Evolutionary conservation across 2,888 invertebrate genomes (phyloP), one percentile per base, ranked within the genome.

Genomic region (Entomobrya proxima): DNA sequence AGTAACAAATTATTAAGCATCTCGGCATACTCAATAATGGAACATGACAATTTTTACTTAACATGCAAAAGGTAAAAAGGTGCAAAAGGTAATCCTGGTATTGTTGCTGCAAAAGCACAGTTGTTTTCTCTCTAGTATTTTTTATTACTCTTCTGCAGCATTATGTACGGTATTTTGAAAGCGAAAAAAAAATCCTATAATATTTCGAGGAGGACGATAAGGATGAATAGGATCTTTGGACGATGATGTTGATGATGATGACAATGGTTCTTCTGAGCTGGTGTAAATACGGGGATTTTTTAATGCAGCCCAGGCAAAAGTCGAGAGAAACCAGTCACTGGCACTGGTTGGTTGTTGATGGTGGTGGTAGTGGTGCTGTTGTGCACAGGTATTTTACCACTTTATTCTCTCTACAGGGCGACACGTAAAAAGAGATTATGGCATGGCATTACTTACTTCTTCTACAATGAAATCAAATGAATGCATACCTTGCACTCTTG

Each of bases 251-350:
- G 72, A 47, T 50, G 47, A 47, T 72, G 72, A 47, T 50, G 47
- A 47, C 32, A n/a, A 30, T 32, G 27, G 44, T 18, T 27, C n/a
- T n/a, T n/a, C n/a, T 27, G n/a, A 47, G 72, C 47, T 72, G 75
- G 55, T 75, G 75, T 75, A 75, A 55, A 75, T 72, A 78, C 76
- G 58, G 77, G 78, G 84, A 84, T 84, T 84, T 78, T 78, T 78
- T 84, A 77, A 77, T 84, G 61, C 58, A 77, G 37, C 15, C 61
- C 27, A 58, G 58, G 76, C 58, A 58, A 76, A 18, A 15, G n/a
- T n/a, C n/a, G n/a, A 72, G 47, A 47, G 27, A 72, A 72, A 72
- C 72, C 50, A 72, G 72, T 72, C 47, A 80, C 72, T 72, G 32
- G n/a, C n/a, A n/a, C n/a, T n/a, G n/a, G n/a, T n/a, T n/a, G n/a